Conservation (phyloP, 2,113 vertebrate species). For the Sprattus sprattus region DNA sequence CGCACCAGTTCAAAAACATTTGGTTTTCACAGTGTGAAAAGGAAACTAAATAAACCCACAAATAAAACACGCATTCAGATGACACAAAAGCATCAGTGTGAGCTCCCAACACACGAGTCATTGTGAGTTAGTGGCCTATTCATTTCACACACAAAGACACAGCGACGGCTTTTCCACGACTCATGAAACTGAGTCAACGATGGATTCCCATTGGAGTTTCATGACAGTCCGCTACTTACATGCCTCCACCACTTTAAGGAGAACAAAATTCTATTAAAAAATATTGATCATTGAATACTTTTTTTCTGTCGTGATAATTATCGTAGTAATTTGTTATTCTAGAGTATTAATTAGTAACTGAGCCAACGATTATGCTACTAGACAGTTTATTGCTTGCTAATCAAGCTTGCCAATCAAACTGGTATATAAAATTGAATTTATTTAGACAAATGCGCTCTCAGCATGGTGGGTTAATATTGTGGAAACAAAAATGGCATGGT, state of each 20-base stretch:
- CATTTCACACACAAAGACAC: constrained; percentile 1
- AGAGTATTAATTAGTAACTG: not conserved
- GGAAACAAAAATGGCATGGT: too few relatives aligned
- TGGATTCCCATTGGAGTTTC: not conserved
- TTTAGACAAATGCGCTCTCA: not conserved
- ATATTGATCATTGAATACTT: too few relatives aligned
- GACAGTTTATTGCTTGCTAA: not conserved
- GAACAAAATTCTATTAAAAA: too few relatives aligned
- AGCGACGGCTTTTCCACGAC: not conserved
- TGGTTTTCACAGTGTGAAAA: constrained; percentile 1
- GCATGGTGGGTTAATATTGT: not conserved
- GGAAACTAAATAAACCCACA: not conserved
- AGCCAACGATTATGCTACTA: not conserved
- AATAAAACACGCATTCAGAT: not conserved
- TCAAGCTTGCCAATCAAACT: not conserved
- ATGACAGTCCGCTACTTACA: not conserved
- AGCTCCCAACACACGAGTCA: not conserved
- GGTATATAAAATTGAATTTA: not conserved
- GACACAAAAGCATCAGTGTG: constrained; percentile 6
- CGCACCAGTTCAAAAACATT: not conserved
- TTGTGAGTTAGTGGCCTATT: not conserved
- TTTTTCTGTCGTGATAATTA: not conserved
- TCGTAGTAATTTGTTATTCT: not conserved
- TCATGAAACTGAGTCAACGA: not conserved
- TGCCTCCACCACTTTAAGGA: not conserved